phyloP scores from a whole-genome alignment of 2,888 invertebrate genomes.

The Cyclophora albipunctata region DNA sequence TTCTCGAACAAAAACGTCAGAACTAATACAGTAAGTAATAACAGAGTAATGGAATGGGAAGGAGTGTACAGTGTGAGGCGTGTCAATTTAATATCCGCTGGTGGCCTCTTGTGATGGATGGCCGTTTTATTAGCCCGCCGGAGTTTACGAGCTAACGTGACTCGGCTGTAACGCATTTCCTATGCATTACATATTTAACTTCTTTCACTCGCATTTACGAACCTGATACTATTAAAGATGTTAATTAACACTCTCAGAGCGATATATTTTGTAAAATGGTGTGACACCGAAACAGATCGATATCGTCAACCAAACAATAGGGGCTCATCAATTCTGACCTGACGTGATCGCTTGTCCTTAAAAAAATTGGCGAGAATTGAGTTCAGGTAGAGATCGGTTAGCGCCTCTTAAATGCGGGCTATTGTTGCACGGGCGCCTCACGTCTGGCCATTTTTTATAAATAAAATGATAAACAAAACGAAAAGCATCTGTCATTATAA shows the following conservation, averaged over 20 bases:
- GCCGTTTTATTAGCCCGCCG: slow-evolving; percentile 52
- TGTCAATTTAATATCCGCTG: slow-evolving; percentile 69
- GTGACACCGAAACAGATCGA: slow-evolving; percentile 35
- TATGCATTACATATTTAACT: slow-evolving; percentile 9
- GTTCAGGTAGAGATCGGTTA: slow-evolving; percentile 55
- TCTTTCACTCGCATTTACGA: background rate
- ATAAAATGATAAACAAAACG: slow-evolving; percentile 32
- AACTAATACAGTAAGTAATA: slow-evolving; percentile 34
- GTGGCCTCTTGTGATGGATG: slow-evolving; percentile 57
- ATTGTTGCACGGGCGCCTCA: slow-evolving; percentile 62
- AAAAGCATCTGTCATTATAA: slow-evolving; percentile 26
- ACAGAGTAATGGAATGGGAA: slow-evolving; percentile 45
- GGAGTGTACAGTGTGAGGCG: slow-evolving; percentile 53
- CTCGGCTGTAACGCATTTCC: slow-evolving; percentile 23
- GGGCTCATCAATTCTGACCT: slow-evolving; percentile 49
- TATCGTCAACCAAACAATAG: slow-evolving; percentile 49
- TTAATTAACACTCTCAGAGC: slow-evolving; percentile 21
- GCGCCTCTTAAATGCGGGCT: slow-evolving; percentile 48
- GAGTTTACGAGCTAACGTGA: slow-evolving; percentile 38
- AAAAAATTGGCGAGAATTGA: slow-evolving; percentile 49
- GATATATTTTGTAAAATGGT: slow-evolving; percentile 24
- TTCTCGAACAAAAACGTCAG: slow-evolving; percentile 21
- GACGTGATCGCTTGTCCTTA: slow-evolving; percentile 34
- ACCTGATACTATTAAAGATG: slow-evolving; percentile 2
- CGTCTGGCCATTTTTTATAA: slow-evolving; percentile 41